These are phyloP conservation scores for Alosa alosa DNA, from an alignment of 2,113 vertebrate genomes.

Conservation along the genomic window DNA sequence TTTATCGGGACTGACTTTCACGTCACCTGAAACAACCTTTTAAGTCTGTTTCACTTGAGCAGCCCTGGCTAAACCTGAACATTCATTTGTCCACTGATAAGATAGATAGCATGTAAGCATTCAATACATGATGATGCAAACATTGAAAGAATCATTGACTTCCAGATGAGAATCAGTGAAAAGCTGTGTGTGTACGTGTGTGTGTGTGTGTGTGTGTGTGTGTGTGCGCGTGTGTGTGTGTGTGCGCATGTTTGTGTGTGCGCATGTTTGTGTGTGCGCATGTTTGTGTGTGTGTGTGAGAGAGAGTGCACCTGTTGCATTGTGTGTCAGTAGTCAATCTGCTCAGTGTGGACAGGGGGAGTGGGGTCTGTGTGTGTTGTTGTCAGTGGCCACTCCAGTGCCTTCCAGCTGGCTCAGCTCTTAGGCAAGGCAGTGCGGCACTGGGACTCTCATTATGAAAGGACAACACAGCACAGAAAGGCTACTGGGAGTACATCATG, in stretches of 20 bases:
- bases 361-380: not conserved
- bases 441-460: slow-evolving; percentile 6
- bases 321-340: not conserved
- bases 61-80: not conserved
- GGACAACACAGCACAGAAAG: not conserved
- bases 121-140: not conserved
- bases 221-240: not conserved
- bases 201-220: not conserved
- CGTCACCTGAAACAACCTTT: not conserved
- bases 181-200: not conserved
- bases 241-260: not conserved
- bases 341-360: not conserved
- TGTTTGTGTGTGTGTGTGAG: not conserved
- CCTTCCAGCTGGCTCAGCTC: not conserved
- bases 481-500: not conserved
- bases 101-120: too few relatives aligned
- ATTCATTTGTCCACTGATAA: not conserved
- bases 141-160: not conserved
- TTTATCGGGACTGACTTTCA: not conserved
- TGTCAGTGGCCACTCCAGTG: not conserved
- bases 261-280: not conserved
- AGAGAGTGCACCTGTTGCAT: not conserved
- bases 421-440: not conserved
- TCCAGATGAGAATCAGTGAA: not conserved
- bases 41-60: not conserved